Evolutionary conservation across 2,113 vertebrate species (phyloP).

Genomic region (Microtus ochrogaster): DNA sequence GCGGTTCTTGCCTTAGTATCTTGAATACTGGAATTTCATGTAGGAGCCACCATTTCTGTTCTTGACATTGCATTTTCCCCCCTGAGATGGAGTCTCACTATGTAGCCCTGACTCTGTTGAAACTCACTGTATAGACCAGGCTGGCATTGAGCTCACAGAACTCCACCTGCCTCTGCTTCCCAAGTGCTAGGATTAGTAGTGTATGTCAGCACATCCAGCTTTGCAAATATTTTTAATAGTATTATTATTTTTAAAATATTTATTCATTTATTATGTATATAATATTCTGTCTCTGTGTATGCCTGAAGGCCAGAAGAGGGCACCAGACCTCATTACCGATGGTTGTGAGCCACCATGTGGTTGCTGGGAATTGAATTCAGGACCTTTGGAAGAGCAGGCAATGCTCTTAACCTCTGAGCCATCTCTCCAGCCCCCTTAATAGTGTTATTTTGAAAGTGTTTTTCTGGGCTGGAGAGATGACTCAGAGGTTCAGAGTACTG

Average conservation of each 20-base stretch:
- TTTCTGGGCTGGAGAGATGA: background rate
- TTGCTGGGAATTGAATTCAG: too few species aligned
- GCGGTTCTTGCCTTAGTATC: background rate
- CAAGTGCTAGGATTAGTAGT: background rate
- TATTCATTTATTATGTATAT: too few species aligned
- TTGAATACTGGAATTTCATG: background rate
- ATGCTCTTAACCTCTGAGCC: too few species aligned
- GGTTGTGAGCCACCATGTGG: too few species aligned
- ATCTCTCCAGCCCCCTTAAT: too few species aligned
- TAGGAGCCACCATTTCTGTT: background rate
- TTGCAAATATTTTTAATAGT: background rate
- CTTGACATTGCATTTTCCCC: background rate
- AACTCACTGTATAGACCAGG: background rate
- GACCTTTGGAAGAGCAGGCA: too few species aligned
- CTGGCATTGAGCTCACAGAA: background rate
- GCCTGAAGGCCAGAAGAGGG: too few species aligned
- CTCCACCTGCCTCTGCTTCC: background rate
- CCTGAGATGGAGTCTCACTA: background rate
- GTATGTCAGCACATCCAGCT: background rate
- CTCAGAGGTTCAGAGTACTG: too few species aligned
- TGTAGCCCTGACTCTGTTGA: background rate
- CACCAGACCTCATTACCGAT: too few species aligned
- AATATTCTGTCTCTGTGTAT: too few species aligned
- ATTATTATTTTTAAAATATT: too few species aligned
- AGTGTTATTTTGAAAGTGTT: background rate